Conservation (phyloP, 2,113 vertebrate species). For the Gymnobelideus leadbeateri region DNA sequence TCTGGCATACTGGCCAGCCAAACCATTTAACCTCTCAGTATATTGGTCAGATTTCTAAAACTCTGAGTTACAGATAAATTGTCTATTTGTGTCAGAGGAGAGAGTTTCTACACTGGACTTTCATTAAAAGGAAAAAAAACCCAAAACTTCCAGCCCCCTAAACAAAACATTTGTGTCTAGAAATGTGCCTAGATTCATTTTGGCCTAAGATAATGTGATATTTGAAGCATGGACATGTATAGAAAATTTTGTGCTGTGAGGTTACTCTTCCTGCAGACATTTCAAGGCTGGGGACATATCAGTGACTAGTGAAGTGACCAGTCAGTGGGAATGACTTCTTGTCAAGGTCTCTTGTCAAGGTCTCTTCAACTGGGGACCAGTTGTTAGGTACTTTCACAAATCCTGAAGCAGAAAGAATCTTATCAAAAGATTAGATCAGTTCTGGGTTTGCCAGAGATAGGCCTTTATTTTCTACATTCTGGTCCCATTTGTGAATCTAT, state of each 20-base stretch:
- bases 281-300: neutral
- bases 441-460: neutral
- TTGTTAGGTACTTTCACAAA: neutral
- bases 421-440: accelerated
- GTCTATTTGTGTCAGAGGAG: neutral
- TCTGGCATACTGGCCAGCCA: neutral
- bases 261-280: neutral
- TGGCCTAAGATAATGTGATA: neutral
- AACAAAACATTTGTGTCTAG: neutral
- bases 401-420: neutral
- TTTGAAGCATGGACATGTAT: neutral
- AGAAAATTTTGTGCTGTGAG: neutral
- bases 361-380: neutral
- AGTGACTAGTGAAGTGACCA: accelerated
- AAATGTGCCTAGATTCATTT: neutral
- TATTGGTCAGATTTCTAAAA: neutral
- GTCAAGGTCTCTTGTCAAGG: neutral
- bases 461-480: neutral
- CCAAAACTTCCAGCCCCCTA: neutral
- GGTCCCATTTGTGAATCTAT: neutral
- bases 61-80: neutral
- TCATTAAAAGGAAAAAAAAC: neutral
- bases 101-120: neutral
- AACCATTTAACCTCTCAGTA: neutral
- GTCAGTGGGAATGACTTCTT: neutral